Percentiles rank a stretch among this genome's conserved stretches.
phyloP scores from a whole-genome alignment of 2,797 vertebrate species.

The Paedocypris micromegethes region DNA sequence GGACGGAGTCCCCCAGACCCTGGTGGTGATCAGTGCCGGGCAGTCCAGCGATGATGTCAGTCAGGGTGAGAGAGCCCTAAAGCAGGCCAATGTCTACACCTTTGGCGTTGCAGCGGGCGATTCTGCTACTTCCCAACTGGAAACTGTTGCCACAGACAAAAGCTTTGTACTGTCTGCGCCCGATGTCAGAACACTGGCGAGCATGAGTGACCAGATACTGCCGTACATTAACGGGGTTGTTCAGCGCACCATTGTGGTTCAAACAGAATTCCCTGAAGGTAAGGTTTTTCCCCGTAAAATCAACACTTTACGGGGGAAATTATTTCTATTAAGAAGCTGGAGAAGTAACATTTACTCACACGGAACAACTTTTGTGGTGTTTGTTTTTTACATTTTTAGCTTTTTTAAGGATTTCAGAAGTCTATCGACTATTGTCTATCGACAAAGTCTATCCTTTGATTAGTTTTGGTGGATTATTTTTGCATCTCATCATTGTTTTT shows the following conservation, averaged over 20 bases:
- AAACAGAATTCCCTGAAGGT: conserved; percentile 89
- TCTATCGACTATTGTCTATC: too few relatives aligned
- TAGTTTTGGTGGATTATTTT: neutral
- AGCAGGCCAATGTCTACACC: conserved; percentile 78
- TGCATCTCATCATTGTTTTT: too few relatives aligned
- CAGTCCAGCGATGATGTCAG: conserved; percentile 85
- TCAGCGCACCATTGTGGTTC: conserved; percentile 81
- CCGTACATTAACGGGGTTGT: conserved; percentile 80
- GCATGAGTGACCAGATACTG: conserved; percentile 74
- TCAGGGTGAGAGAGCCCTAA: conserved; percentile 78
- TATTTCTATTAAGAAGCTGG: conserved; percentile 9
- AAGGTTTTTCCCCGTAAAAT: too few relatives aligned
- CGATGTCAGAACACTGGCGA: conserved; percentile 75
- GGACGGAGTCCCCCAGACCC: conserved; percentile 83
- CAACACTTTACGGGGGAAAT: conserved; percentile 41
- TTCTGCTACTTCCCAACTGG: conserved; percentile 76
- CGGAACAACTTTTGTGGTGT: neutral
- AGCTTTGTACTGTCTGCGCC: conserved; percentile 78
- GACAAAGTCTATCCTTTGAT: too few relatives aligned
- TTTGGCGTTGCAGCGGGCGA: conserved; percentile 75
- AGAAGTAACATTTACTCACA: neutral
- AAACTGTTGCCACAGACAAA: conserved; percentile 82
- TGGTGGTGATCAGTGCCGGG: conserved; percentile 86
- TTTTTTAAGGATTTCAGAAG: too few relatives aligned
- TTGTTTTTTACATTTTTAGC: neutral